A percentile compares a stretch with the other conserved stretches of the same genome.
Evolutionary conservation across 1,140 invertebrate genomes (phyloP).

Genomic region (Berghia stephanieae): DNA sequence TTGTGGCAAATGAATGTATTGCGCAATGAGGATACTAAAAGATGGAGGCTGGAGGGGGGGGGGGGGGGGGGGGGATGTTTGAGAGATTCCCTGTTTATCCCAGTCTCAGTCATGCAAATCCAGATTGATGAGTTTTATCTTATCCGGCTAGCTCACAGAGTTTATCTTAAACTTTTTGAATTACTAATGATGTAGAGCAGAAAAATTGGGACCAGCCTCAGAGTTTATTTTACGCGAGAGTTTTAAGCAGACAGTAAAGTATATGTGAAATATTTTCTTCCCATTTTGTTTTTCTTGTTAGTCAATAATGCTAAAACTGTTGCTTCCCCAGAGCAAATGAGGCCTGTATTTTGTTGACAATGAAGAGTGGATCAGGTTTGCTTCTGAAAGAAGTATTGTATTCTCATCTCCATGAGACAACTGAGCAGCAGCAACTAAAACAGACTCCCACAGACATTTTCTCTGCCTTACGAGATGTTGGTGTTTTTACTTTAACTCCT

Average conservation of each 20-base stretch:
- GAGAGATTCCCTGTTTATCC: too few relatives aligned
- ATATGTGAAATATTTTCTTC: background rate
- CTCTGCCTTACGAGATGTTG: conserved; percentile 73
- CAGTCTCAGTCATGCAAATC: too few relatives aligned
- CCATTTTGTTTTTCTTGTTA: background rate
- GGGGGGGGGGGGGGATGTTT: too few relatives aligned
- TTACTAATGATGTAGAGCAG: background rate
- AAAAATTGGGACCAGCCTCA: too few relatives aligned
- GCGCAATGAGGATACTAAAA: too few relatives aligned
- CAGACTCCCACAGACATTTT: conserved; percentile 63
- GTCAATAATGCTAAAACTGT: too few relatives aligned
- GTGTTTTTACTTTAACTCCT: conserved; percentile 73
- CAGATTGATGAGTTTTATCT: too few relatives aligned
- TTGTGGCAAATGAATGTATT: too few relatives aligned
- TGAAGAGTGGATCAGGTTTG: conserved; percentile 80
- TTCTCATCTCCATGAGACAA: conserved; percentile 42
- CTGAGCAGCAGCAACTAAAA: conserved; percentile 61
- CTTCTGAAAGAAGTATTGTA: conserved; percentile 77
- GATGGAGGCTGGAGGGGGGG: too few relatives aligned
- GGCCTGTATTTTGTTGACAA: conserved; percentile 79
- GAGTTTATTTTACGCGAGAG: too few relatives aligned
- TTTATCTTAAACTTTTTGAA: background rate
- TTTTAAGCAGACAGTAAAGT: too few relatives aligned
- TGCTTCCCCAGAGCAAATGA: conserved; percentile 77
- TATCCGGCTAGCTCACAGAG: too few relatives aligned